Percentiles rank a stretch among this genome's conserved stretches.
Evolutionary conservation across 2,888 invertebrate species (phyloP).

Genomic region (Cheilosia pagana): DNA sequence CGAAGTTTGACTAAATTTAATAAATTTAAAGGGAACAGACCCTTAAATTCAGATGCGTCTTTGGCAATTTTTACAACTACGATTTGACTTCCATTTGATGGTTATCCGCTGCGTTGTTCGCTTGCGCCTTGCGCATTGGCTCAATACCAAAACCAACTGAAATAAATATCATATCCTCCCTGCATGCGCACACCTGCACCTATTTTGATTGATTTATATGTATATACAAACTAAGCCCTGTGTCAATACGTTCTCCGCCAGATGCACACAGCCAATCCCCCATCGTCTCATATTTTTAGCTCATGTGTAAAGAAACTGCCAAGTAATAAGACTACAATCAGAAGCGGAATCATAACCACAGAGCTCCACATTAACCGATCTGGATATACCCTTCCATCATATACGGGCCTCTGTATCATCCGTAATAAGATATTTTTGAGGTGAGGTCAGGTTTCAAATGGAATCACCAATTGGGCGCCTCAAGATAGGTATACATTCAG

Average conservation of each 20-base stretch:
- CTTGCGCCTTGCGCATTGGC: background rate
- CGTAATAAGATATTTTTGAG: slow-evolving; percentile 69
- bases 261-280: slow-evolving; percentile 6
- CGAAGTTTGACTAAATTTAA: no score
- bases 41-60: no score
- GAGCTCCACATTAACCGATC: slow-evolving; percentile 37
- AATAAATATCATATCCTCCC: background rate
- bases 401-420: background rate
- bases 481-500: slow-evolving; percentile 54
- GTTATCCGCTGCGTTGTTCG: no score
- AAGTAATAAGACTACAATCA: slow-evolving; percentile 67
- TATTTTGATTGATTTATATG: background rate
- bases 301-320: slow-evolving; percentile 37
- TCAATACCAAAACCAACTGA: background rate
- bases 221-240: background rate
- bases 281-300: slow-evolving; percentile 17
- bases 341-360: slow-evolving; percentile 59
- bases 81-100: no score
- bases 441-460: slow-evolving; percentile 68
- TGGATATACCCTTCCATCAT: slow-evolving; percentile 4
- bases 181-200: background rate
- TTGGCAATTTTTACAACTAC: no score
- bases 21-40: no score
- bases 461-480: slow-evolving; percentile 66
- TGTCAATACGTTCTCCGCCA: slow-evolving; percentile 6